Base-by-base conservation (phyloP, 1,140 invertebrate species). In the Galleria mellonella region DNA sequence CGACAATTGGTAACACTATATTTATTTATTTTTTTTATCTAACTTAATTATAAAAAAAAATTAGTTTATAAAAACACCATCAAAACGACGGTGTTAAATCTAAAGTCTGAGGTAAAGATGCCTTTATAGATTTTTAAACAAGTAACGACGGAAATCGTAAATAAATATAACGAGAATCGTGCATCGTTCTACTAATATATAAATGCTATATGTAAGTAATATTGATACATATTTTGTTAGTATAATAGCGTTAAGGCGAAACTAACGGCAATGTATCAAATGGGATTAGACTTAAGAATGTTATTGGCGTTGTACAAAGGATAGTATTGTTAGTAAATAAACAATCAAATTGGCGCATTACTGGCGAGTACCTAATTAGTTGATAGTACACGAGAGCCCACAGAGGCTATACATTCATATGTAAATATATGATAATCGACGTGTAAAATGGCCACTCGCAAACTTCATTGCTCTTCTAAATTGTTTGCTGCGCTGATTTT, bases 101-200 rank as follows among this genome's bases (percentile, higher is more conserved):
- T 83, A 81, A 85, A 85, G 82, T 85, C 82, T 85, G 82, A 85
- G 82, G 82, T 85, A 74, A 83, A 79, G 81, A 85, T 85, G 82
- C 82, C 82, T 85, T 85, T 78, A 74, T 85, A 85, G 82, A 85
- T 83, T 78, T 83, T 79, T 78, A 83, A 83, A 75, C 69, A 61
- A 67, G 58, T 76, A 79, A 68, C 62, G 72, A 69, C 60, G 65
- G 64, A 60, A 77, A 72, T 67, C 64, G 69, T 81, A 72, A 77
- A 67, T 66, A 57, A 47, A 46, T 72, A 57, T 71, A 71, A 67
- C 62, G 73, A 70, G 68, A 71, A 63, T 71, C 63, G 72, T 73
- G 75, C 77, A 71, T 78, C 75, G 70, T 81, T 81, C 70, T 78
- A 78, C 66, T 82, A 81, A 78, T 74, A 61, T 67, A 60, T 78